Evolutionary conservation across 2,888 invertebrate species (phyloP).

Genomic region (Pristionchus arcanus): DNA sequence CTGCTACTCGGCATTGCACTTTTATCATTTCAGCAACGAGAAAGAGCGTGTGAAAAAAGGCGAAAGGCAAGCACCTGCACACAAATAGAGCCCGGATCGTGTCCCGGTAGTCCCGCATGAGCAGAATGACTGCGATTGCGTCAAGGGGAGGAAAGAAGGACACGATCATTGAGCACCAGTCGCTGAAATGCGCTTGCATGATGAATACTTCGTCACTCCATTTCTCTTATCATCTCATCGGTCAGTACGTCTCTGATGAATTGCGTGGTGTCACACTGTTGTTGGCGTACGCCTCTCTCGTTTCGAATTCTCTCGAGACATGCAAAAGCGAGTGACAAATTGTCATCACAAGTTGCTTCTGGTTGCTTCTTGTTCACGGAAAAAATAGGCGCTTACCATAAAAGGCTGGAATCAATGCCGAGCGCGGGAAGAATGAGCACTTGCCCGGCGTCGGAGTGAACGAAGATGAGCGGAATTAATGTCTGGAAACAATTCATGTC

Average conservation of each 20-base stretch:
- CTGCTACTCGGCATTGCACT: too few species aligned
- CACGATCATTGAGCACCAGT: not conserved
- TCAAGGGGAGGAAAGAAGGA: slow-evolving; percentile 11
- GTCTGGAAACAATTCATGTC: not conserved
- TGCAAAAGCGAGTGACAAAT: too few species aligned
- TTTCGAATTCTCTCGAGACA: too few species aligned
- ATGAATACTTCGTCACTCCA: too few species aligned
- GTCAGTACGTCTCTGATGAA: too few species aligned
- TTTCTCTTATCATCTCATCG: too few species aligned
- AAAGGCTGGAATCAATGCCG: not conserved
- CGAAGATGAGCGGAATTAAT: not conserved
- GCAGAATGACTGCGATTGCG: slow-evolving; percentile 13
- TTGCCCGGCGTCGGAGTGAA: not conserved
- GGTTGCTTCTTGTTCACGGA: too few species aligned
- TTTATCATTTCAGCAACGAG: too few species aligned
- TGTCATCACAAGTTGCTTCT: too few species aligned
- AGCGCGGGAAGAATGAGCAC: not conserved
- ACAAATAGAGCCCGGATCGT: not conserved
- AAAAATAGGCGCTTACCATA: not conserved
- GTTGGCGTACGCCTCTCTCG: too few species aligned
- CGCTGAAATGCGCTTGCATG: not conserved
- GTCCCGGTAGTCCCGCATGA: slow-evolving; percentile 11
- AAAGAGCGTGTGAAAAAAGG: too few species aligned
- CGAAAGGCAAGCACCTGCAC: not conserved
- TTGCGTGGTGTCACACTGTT: too few species aligned